Percentiles rank a stretch among this genome's conserved stretches.
These are phyloP conservation scores for Tragelaphus scriptus DNA, from an alignment of 2,113 vertebrate genomes.

Conservation along the genomic window DNA sequence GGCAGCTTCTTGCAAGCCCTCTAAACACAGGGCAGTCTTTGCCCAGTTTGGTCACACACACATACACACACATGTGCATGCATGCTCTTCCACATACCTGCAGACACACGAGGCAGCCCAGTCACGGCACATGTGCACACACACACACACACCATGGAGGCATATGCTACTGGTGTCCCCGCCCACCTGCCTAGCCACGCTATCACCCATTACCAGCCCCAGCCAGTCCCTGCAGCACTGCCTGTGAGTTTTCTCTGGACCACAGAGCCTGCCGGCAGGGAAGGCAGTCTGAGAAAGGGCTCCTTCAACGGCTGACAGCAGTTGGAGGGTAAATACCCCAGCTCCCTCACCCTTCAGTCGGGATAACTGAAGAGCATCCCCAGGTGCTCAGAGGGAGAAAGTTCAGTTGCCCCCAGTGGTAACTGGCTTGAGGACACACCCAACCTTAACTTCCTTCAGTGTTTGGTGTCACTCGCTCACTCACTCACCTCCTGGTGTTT, in stretches of 20 bases:
- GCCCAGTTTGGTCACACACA: background rate
- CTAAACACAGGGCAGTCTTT: background rate
- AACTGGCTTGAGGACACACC: background rate
- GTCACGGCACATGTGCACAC: background rate
- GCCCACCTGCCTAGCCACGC: background rate
- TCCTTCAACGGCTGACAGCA: fast-evolving
- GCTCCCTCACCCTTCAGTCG: fast-evolving
- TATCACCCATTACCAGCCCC: background rate
- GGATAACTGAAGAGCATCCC: background rate
- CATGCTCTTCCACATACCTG: background rate
- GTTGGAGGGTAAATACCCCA: background rate
- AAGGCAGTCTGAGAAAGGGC: background rate
- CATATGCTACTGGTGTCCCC: background rate
- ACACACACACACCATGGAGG: background rate
- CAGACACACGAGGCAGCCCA: background rate
- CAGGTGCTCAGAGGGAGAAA: background rate
- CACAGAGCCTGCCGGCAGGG: background rate
- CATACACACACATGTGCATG: background rate
- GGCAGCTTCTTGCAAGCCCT: background rate
- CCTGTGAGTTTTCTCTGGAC: background rate
- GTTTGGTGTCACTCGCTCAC: background rate
- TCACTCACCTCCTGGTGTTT: too few species aligned
- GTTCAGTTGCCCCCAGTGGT: background rate
- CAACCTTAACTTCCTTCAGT: background rate
- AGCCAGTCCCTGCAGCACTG: background rate